Evolutionary conservation across 2,888 invertebrate species (phyloP), one percentile per base, ranked within the genome.

Genomic region (Tachina grossa): DNA sequence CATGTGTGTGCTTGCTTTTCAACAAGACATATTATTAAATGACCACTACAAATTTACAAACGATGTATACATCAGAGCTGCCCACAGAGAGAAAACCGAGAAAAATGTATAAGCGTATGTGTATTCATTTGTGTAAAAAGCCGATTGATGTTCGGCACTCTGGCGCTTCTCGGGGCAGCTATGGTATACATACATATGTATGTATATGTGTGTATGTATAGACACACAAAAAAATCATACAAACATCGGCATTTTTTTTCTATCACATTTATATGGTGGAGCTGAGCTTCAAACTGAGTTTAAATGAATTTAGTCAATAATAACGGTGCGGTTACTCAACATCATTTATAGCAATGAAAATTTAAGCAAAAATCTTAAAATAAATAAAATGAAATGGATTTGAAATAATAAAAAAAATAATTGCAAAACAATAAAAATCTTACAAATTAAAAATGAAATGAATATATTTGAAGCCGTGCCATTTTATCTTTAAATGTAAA

Each of bases 271-370:
- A 55, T 9, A 76, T 77, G 59, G 51, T 72, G 78, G 39, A 83
- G 45, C 43, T 45, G 51, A 66, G 85, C 83, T 83, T 76, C 49
- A 39, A 75, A 63, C 53, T 19, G 49, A 83, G 68, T 65, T 85
- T 68, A 72, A 61, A 66, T 66, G 66, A 83, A 83, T 80, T 85
- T 72, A 85, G 85, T 85, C 66, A 76, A 80, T 71, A 80, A 80
- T 63, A 85, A 85, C 71, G 47, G 79, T 68, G 85, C 85, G 85
- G 71, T 80, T 83, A 85, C 79, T 71, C 76, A 85, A 85, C 85
- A 85, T 72, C 85, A 85, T 75, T 49, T 72, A 61, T 11, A 80
- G 47, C 66, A 68, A 68, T 68, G 75, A 31, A 61, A 69, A 43
- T 53, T 49, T 43, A 49, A 16, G 57, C 41, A 57, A 41, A 57